Percentiles rank a stretch among this genome's conserved stretches.
phyloP scores from a whole-genome alignment of 2,888 invertebrate genomes.

The Sphaerophoria rueppellii region DNA sequence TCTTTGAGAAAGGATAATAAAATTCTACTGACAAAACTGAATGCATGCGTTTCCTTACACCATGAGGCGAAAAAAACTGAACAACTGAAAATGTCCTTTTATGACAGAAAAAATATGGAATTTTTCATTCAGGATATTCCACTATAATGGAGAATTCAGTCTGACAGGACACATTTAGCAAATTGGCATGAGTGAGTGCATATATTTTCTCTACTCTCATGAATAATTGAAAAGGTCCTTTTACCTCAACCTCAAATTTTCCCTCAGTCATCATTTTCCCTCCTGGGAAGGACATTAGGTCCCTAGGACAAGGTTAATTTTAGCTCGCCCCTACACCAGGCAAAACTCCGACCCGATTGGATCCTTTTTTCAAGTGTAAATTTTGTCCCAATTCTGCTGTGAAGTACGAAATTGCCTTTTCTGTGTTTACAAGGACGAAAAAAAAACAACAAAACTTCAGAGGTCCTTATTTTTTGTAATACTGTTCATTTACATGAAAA shows the following conservation, averaged over 20 bases:
- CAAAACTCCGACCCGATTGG: background rate
- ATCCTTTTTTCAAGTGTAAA: background rate
- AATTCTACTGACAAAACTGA: constrained; percentile 3
- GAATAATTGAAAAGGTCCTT: constrained; percentile 69
- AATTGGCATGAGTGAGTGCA: constrained; percentile 48
- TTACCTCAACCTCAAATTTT: background rate
- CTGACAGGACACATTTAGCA: constrained; percentile 54
- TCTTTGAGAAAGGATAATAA: constrained; percentile 9
- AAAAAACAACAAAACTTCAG: background rate
- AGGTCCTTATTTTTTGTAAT: constrained; percentile 47
- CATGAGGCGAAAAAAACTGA: background rate
- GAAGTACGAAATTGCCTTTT: constrained; percentile 45
- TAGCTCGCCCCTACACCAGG: constrained; percentile 23
- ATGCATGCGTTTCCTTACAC: constrained; percentile 35
- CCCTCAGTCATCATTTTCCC: background rate
- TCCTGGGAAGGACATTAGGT: constrained; percentile 31
- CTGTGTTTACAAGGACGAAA: constrained; percentile 44
- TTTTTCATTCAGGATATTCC: constrained; percentile 44
- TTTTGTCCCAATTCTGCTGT: constrained; percentile 25
- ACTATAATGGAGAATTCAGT: constrained; percentile 24
- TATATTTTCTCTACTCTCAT: constrained; percentile 44
- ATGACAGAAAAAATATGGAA: constrained; percentile 62
- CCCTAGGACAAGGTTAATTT: constrained; percentile 59
- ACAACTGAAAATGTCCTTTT: constrained; percentile 36
- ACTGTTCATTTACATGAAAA: constrained; percentile 41